Conservation (phyloP, 2,797 vertebrate genomes). For the Lutjanus argentimaculatus region DNA sequence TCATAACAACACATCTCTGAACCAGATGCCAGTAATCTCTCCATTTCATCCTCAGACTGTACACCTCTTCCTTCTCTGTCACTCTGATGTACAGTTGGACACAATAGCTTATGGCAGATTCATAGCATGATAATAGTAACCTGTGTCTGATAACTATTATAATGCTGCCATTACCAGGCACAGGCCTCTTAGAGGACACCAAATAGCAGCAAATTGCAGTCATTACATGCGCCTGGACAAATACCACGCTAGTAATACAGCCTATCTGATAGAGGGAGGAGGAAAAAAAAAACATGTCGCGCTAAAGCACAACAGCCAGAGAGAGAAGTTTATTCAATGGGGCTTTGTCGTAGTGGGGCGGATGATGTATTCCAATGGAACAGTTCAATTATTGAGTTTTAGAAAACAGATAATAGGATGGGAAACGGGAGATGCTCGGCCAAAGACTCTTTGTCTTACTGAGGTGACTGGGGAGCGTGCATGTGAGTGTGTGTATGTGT, state of each 20-base stretch:
- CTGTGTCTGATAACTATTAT: slow-evolving; percentile 74
- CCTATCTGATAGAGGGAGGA: slow-evolving; percentile 54
- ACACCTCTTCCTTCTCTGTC: slow-evolving; percentile 34
- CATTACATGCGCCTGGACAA: slow-evolving; percentile 77
- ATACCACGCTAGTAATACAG: slow-evolving; percentile 69
- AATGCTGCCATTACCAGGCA: slow-evolving; percentile 74
- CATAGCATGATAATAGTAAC: slow-evolving; percentile 76
- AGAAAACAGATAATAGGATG: slow-evolving; percentile 81
- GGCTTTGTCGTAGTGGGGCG: slow-evolving; percentile 65
- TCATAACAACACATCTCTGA: slow-evolving; percentile 26
- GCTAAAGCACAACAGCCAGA: slow-evolving; percentile 67
- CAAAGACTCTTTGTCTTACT: slow-evolving; percentile 76
- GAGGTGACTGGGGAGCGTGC: slow-evolving; percentile 33
- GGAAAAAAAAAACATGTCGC: slow-evolving; percentile 51
- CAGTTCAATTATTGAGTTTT: slow-evolving; percentile 84
- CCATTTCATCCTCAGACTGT: slow-evolving; percentile 20
- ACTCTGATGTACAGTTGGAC: slow-evolving; percentile 59
- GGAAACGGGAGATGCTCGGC: slow-evolving; percentile 70
- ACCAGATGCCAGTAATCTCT: slow-evolving; percentile 7
- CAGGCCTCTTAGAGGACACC: slow-evolving; percentile 69
- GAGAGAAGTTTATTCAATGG: slow-evolving; percentile 75
- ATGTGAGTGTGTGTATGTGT: slow-evolving; percentile 27
- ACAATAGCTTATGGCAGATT: slow-evolving; percentile 74
- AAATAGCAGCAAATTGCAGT: slow-evolving; percentile 80
- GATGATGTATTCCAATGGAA: slow-evolving; percentile 80